Evolutionary conservation across 2,113 vertebrate genomes (phyloP), one percentile per base, ranked within the genome.

Genomic region (Acanthochromis polyacanthus): DNA sequence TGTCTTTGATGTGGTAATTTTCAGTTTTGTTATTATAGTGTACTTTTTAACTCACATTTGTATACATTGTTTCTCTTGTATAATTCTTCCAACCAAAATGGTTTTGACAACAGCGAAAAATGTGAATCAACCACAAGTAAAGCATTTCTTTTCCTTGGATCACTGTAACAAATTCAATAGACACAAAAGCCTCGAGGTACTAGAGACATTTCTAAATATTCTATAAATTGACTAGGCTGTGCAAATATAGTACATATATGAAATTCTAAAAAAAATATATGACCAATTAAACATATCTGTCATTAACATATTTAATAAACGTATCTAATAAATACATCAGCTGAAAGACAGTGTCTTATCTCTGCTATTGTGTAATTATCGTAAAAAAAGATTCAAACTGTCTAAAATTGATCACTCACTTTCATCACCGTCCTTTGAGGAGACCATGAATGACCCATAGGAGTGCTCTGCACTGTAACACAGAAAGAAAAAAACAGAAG

Each of bases 271-370:
- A 72, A 76, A 92, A 65, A 75, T 86, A n/a, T 90, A 90, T 89
- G 30, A 30, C 30, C 6, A 30, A 4, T 30, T 30, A 3, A 30
- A 6, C 0, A 30, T 30, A 30, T 5, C 5, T 30, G 4, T 30
- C 2, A 30, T 4, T 6, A 5, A 30, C 6, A 3, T 30, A 4
- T 30, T 4, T 30, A 30, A 30, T 30, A 30, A 30, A 30, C 25
- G 3, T 25, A 93, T 94, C 90, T 94, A 94, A 95, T 95, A 95
- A 94, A 95, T 94, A 95, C 91, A 91, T 94, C 92, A 88, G 88
- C 85, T 87, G 81, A 89, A 93, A 93, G 89, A 94, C 87, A 43
- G 14, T 43, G 40, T 15, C 40, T 12, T 12, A 40, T 40, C 38
- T 40, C 38, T 40, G 38, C 12, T 10, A 40, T 40, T 40, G 10